These are phyloP conservation scores for Panorpa germanica DNA, from an alignment of 2,888 invertebrate genomes.

Conservation along the genomic window DNA sequence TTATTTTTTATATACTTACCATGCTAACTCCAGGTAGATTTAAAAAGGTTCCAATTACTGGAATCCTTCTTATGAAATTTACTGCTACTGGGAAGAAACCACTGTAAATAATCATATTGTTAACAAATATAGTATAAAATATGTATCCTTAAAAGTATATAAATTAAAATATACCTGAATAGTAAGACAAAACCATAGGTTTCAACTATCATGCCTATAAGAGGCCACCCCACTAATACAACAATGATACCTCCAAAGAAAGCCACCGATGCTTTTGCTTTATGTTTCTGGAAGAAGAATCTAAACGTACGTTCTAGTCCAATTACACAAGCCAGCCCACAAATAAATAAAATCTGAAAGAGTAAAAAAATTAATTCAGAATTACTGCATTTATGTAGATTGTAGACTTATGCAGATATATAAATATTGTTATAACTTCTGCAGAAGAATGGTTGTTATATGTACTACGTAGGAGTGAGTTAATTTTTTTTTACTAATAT, in stretches of 20 bases:
- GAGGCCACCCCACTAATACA: slow-evolving; percentile 88
- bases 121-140: slow-evolving; percentile 12
- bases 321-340: slow-evolving; percentile 89
- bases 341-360: slow-evolving; percentile 85
- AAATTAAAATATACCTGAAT: slow-evolving; percentile 40
- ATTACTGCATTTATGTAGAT: no score
- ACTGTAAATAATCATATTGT: slow-evolving; percentile 49
- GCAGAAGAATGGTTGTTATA: slow-evolving; percentile 1
- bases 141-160: slow-evolving; percentile 6
- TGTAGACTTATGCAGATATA: slow-evolving; percentile 2
- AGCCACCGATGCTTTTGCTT: slow-evolving; percentile 72
- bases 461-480: slow-evolving; percentile 1
- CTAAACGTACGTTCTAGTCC: slow-evolving; percentile 87
- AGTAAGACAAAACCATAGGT: slow-evolving; percentile 84
- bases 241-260: slow-evolving; percentile 88
- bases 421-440: background rate
- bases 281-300: slow-evolving; percentile 96
- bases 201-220: slow-evolving; percentile 92
- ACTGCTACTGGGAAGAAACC: slow-evolving; percentile 94
- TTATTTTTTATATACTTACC: slow-evolving; percentile 32
- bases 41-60: slow-evolving; percentile 73
- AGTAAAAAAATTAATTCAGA: slow-evolving; percentile 12
- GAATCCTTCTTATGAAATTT: slow-evolving; percentile 85
- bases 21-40: slow-evolving; percentile 79
- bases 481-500: slow-evolving; percentile 2